These are phyloP conservation scores for Crambe crambe DNA, from an alignment of 37 sponge, comb jelly and placozoan genomes.

Conservation along the genomic window DNA sequence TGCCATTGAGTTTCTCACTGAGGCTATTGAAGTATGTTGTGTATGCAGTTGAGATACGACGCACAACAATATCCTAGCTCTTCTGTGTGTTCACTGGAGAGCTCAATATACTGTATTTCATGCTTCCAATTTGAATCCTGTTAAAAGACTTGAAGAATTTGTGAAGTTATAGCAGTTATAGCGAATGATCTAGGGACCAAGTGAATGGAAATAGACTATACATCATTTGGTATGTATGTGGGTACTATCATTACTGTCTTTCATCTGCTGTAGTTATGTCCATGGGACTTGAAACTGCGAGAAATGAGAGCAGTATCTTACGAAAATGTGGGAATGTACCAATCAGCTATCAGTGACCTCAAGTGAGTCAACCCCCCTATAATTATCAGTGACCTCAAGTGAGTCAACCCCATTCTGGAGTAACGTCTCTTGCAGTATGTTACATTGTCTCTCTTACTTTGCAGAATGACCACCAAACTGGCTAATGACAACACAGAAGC, in stretches of 20 bases:
- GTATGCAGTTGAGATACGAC: background rate
- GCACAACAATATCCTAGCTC: background rate
- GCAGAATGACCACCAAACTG: constrained; percentile 83
- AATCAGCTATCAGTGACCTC: constrained; percentile 86
- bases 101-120: too few species aligned
- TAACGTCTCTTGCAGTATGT: too few species aligned
- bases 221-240: too few species aligned
- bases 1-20: constrained; percentile 50
- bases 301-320: constrained; percentile 77
- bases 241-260: too few species aligned
- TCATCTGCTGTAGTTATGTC: constrained; percentile 55
- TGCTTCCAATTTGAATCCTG: too few species aligned
- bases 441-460: background rate
- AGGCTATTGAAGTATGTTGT: constrained; percentile 61
- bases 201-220: too few species aligned
- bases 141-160: too few species aligned
- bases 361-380: constrained; percentile 46
- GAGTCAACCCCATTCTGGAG: too few species aligned
- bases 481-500: constrained; percentile 89
- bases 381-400: background rate
- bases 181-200: too few species aligned
- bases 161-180: too few species aligned
- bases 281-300: constrained; percentile 80
- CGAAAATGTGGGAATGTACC: constrained; percentile 55
- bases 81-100: too few species aligned